A percentile compares a stretch with the other conserved stretches of the same genome.
These are phyloP conservation scores for Syngnathus typhle DNA, from an alignment of 2,113 vertebrate genomes.

Conservation along the genomic window DNA sequence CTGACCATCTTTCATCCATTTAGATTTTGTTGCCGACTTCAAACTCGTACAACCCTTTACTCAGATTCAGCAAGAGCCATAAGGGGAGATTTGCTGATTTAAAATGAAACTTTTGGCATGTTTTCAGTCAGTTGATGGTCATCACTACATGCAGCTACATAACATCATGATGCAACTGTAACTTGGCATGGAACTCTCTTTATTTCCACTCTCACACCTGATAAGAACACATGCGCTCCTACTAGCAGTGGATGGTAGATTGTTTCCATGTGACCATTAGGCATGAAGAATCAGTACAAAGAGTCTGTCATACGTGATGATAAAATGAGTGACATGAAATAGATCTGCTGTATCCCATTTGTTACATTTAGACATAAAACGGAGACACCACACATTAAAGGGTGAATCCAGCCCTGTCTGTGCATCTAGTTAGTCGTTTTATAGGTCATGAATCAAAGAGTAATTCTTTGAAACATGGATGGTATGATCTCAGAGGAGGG, in stretches of 20 bases:
- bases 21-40: conserved; percentile 11
- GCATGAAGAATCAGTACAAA: conserved; percentile 40
- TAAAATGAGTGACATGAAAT: conserved; percentile 41
- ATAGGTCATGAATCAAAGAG: conserved; percentile 34
- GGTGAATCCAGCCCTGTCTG: conserved; percentile 21
- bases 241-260: conserved; percentile 9
- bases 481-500: conserved; percentile 58
- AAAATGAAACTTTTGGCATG: background rate
- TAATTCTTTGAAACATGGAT: conserved; percentile 49
- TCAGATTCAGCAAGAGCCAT: background rate
- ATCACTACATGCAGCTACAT: conserved; percentile 1
- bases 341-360: conserved; percentile 35
- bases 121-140: no score
- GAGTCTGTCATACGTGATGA: conserved; percentile 29
- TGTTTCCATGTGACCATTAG: conserved; percentile 17
- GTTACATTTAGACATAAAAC: conserved; percentile 50
- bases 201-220: conserved; percentile 36
- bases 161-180: conserved; percentile 50
- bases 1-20: conserved; percentile 44
- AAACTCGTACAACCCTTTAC: background rate
- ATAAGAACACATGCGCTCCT: conserved; percentile 44
- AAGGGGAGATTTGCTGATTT: conserved; percentile 12
- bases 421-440: conserved; percentile 32
- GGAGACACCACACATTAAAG: conserved; percentile 40
- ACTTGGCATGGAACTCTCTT: conserved; percentile 28